A percentile compares a stretch with the other conserved stretches of the same genome.
Conservation (phyloP, 1,140 invertebrate species). For the Drosophila erecta region DNA sequence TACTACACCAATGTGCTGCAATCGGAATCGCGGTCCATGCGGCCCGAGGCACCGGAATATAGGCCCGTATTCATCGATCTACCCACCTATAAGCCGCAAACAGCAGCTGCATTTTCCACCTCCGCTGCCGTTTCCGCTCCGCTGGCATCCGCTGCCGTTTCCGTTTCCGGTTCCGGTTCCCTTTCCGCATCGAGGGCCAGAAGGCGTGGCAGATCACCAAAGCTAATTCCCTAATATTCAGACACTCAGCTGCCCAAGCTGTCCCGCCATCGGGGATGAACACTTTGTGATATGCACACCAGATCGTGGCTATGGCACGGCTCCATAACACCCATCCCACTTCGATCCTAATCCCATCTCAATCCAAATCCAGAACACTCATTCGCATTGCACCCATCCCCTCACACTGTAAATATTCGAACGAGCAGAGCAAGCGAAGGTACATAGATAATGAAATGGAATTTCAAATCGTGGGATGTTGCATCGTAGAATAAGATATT, state of each 20-base stretch:
- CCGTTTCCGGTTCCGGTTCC: slow-evolving; percentile 9
- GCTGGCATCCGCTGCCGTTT: not conserved
- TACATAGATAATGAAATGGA: slow-evolving; percentile 31
- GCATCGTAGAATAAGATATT: slow-evolving; percentile 43
- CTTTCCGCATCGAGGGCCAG: slow-evolving; percentile 28
- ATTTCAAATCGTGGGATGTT: slow-evolving; percentile 45
- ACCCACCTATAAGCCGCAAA: slow-evolving; percentile 74
- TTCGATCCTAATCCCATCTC: too few relatives aligned
- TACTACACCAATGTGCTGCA: slow-evolving; percentile 76
- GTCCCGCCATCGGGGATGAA: slow-evolving; percentile 41
- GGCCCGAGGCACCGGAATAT: slow-evolving; percentile 72
- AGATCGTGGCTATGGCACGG: slow-evolving; percentile 36
- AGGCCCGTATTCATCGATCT: slow-evolving; percentile 76
- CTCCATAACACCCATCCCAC: not conserved
- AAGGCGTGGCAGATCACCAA: slow-evolving; percentile 42
- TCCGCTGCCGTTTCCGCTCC: slow-evolving; percentile 3
- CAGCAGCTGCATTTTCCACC: not conserved
- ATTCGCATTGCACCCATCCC: not conserved
- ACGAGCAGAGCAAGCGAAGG: slow-evolving; percentile 19
- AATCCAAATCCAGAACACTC: not conserved
- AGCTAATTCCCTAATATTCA: not conserved
- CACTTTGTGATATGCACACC: slow-evolving; percentile 67
- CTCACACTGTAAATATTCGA: slow-evolving; percentile 50
- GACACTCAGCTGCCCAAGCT: not conserved
- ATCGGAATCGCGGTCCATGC: slow-evolving; percentile 68